Percentiles rank a stretch among this genome's conserved stretches.
Conservation (phyloP, 2,113 vertebrate species). For the Hydrochoerus hydrochaeris region DNA sequence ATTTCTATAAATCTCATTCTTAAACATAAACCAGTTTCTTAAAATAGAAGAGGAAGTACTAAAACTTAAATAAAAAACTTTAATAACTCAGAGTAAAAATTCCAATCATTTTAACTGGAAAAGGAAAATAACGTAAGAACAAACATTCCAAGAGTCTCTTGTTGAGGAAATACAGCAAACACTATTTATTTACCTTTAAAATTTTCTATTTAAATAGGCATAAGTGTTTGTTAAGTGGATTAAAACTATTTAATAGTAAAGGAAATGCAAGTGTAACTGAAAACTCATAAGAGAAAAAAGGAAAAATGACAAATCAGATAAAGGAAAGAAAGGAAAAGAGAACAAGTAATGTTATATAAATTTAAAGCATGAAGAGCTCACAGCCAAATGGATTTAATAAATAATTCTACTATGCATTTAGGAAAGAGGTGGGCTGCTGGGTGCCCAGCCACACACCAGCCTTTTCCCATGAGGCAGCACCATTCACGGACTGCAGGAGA, state of each 20-base stretch:
- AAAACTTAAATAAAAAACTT: conserved; percentile 46
- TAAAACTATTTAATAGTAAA: neutral
- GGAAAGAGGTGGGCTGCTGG: neutral
- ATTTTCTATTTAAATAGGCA: neutral
- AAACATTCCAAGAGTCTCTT: neutral
- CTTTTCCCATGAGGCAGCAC: no score
- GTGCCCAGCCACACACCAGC: no score
- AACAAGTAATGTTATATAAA: neutral
- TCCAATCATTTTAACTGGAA: neutral
- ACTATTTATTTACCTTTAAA: neutral
- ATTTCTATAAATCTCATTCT: neutral
- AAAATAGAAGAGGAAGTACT: neutral
- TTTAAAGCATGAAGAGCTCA: neutral
- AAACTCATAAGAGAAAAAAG: neutral
- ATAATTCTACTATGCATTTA: neutral
- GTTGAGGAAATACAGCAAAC: neutral
- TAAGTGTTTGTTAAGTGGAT: neutral
- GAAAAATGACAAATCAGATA: neutral
- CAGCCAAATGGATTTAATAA: neutral
- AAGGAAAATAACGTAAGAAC: neutral
- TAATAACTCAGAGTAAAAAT: conserved; percentile 29
- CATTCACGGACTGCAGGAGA: no score
- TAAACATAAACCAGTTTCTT: conserved; percentile 5
- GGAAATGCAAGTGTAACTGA: neutral
- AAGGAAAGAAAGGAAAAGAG: neutral